phyloP scores from a whole-genome alignment of 2,797 vertebrate species.

The Iguana delicatissima region DNA sequence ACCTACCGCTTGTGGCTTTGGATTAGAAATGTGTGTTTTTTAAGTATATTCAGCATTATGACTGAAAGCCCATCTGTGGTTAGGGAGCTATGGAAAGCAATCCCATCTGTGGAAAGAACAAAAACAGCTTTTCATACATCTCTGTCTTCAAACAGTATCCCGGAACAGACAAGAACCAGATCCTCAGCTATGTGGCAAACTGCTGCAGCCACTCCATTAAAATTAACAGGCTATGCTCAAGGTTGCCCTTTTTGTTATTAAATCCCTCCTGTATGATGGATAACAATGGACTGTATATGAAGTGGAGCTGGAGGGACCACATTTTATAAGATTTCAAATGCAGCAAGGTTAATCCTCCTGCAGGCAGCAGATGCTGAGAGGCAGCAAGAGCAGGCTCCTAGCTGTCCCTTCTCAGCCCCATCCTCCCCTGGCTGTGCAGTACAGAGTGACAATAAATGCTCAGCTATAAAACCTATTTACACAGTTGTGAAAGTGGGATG shows the following conservation, averaged over 20 bases:
- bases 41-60: constrained; percentile 60
- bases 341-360: no score
- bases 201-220: background rate
- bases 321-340: no score
- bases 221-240: background rate
- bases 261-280: background rate
- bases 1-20: constrained; percentile 47
- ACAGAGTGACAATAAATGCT: no score
- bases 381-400: no score
- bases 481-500: no score
- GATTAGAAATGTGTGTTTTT: constrained; percentile 50
- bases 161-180: constrained; percentile 5
- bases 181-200: fast-evolving
- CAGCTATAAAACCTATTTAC: no score
- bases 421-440: no score
- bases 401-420: no score
- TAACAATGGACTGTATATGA: background rate
- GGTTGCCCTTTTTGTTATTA: background rate
- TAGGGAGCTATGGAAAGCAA: constrained; percentile 66
- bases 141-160: background rate
- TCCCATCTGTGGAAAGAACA: constrained; percentile 67
- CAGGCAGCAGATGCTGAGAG: no score
- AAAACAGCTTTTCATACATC: background rate
- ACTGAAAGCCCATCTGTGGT: constrained; percentile 73
- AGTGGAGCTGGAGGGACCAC: no score